Evolutionary conservation across 1,140 invertebrate species (phyloP).

Genomic region (Conus betulinus): DNA sequence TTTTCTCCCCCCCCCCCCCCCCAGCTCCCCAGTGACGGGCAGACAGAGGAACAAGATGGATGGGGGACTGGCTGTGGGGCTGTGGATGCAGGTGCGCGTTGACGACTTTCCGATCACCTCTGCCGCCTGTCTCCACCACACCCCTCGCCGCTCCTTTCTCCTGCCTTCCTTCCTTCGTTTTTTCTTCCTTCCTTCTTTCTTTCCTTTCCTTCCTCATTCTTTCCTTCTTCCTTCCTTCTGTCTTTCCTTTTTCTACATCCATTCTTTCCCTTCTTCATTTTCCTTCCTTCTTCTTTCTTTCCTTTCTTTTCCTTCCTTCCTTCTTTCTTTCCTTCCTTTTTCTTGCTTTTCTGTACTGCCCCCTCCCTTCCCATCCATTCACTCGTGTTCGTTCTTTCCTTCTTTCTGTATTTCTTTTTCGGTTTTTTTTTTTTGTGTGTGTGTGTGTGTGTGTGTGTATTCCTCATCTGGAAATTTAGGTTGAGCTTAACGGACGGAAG

Average conservation of each 20-base stretch:
- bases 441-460: not conserved
- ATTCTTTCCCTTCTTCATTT: constrained; percentile 14
- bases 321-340: not conserved
- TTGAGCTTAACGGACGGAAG: not conserved
- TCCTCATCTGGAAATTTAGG: not conserved
- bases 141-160: not conserved
- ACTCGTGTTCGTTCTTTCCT: not conserved
- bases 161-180: not conserved
- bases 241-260: not conserved
- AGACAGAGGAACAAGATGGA: too few species aligned
- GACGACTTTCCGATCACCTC: not conserved
- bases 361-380: too few species aligned
- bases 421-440: not conserved
- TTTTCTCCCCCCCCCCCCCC: too few species aligned
- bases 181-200: not conserved
- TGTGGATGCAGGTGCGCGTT: not conserved
- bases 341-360: not conserved
- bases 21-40: too few species aligned
- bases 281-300: constrained; percentile 25
- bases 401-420: not conserved
- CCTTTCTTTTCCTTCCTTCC: constrained; percentile 11
- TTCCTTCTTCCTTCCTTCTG: not conserved
- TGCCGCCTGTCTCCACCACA: not conserved
- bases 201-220: too few species aligned
- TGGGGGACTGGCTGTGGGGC: not conserved